Base-by-base conservation (phyloP, 2,888 invertebrate genomes). In the Actias luna region DNA sequence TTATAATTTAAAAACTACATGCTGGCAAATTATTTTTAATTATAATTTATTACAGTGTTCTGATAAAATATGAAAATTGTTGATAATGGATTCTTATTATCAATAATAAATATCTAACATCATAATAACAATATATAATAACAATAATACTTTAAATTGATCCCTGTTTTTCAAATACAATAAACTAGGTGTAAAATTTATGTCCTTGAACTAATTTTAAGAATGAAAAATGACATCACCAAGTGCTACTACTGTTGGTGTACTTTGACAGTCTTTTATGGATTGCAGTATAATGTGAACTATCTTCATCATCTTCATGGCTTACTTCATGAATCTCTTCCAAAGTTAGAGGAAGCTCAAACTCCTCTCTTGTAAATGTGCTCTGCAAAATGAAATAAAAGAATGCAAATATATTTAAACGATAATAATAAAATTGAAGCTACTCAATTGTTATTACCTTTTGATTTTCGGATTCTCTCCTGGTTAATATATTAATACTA, bases 301-400 rank as follows among this genome's bases (percentile, higher is more conserved):
- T 87, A 55, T 88, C 85, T 42, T 89, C 86, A 67, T 91, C 90
- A 68, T 90, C 90, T 70, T 91, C 88, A 69, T 87, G 84, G 64
- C 85, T 88, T 3, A 83, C 83, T 82, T 92, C 92, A 73, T 88
- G 85, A 67, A 91, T 87, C 73, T 87, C 90, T 66, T 88, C 89
- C 57, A 92, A 72, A 72, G 83, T 81, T 36, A 90, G 72, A 12
- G 91, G 90, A 58, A 88, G 72, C 58, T 87, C 83, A 65, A 85
- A 80, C 62, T 90, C 84, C 62, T 83, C 84, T 65, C 75, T 81
- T 63, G 80, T 79, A 61, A 82, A 70, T 39, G 80, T 78, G 46
- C 72, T 77, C 92, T 92, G 83, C 64, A 88, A 87, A 55, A 42
- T n/a, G 35, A 64, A 63, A n/a, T n/a, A 63, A 27, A 25, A 55